Evolutionary conservation across 2,113 vertebrate species (phyloP), one percentile per base, ranked within the genome.

Genomic region (Anoplopoma fimbria): DNA sequence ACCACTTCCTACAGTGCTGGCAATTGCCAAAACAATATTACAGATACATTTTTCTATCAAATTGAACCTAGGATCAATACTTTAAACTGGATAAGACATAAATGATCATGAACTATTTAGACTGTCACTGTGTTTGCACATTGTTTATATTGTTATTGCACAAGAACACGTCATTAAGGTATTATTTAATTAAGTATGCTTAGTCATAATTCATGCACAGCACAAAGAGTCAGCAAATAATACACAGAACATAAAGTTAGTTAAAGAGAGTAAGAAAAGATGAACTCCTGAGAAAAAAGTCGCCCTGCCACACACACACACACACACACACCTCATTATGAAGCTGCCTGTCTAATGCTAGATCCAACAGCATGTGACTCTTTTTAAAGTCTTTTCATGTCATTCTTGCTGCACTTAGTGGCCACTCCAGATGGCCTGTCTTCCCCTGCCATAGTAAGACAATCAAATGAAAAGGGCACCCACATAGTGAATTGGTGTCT

Each of bases 201-300:
- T 17, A 36, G 47, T 82, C 61, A 47, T 55, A 49, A 74, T 75
- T 34, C 72, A 72, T 86, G 34, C 45, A 79, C 57, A 62, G 57
- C 57, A 67, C 34, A 47, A 27, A 77, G 75, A 90, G 57, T 88
- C 75, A 76, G 74, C 76, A 40, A 68, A 65, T 36, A 51, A 45
- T 51, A 51, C 42, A 45, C 21, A 45, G 25, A 73, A 63, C 62
- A 68, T 63, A 2, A 68, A 76, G 27, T 68, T 55, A 12, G 47
- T 51, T 51, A 51, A 23, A 42, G 17, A 55, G 36, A 21, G 19
- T 38, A 25, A 4, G 21, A 51, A 70, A 62, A 63, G 31, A 51
- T 38, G 27, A 71, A 71, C 2, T 68, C 27, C 33, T 77, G 34
- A 76, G 27, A 58, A 13, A 64, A 25, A 33, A 69, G 55, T 72